Evolutionary conservation across 2,888 invertebrate genomes (phyloP), one percentile per base, ranked within the genome.

Genomic region (Acleris laterana): DNA sequence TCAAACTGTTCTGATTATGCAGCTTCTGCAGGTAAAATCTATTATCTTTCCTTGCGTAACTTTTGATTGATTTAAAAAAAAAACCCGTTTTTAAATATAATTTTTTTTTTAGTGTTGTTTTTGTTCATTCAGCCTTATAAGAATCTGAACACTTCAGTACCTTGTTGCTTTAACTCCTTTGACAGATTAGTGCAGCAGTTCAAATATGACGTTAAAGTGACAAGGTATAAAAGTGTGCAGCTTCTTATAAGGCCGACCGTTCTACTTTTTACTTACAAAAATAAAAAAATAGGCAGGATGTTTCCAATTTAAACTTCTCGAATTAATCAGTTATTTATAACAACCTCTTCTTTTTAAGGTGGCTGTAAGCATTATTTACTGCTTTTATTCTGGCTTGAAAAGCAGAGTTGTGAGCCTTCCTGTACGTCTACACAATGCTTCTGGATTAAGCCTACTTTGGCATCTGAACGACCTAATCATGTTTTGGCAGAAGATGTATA

Each of bases 11-110:
- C 17, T 48, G 48, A 48, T 19, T 48, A 19, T 48, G 48, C 48
- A 48, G 48, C 19, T 48, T 48, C 48, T 48, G 48, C 48, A 48
- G 48, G 48, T 48, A 48, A 48, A 48, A 48, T 48, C 48, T 22
- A 22, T 22, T 22, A 22, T 22, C 22, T 22, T 22, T 48, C 48
- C 48, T 48, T 48, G 48, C 19, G 19, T 48, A 17, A 48, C 48
- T 19, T 48, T 48, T 48, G 48, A 48, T 19, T 48, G 48, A 48
- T 48, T 48, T n/a, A n/a, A n/a, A 19, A 19, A 48, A 25, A 25
- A 25, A 25, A 25, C 0, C 3, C 22, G 0, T 22, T 22, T 22
- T 22, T 22, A 22, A 3, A 3, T 22, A 22, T 22, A 22, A 4
- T 22, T 22, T 22, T 22, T n/a, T 22, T 22, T 22, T 4, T 22